These are phyloP conservation scores for Pseudomugil tenellus DNA, from an alignment of 2,797 vertebrate genomes.

Conservation along the genomic window DNA sequence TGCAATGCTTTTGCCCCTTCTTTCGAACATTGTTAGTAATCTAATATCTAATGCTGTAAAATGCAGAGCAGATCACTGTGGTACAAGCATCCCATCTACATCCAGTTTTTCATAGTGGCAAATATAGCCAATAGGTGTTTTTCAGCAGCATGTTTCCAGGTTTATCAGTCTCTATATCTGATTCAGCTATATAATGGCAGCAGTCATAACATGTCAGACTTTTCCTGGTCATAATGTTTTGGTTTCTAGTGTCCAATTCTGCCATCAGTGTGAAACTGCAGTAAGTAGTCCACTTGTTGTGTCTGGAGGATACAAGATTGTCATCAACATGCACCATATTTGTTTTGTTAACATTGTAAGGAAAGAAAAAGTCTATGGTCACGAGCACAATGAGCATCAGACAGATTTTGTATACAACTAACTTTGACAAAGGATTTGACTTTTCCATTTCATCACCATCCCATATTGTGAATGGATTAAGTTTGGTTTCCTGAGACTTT, in stretches of 20 bases:
- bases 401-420: slow-evolving; percentile 57
- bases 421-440: slow-evolving; percentile 51
- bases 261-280: slow-evolving; percentile 48
- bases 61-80: slow-evolving; percentile 29
- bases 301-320: slow-evolving; percentile 78
- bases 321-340: slow-evolving; percentile 73
- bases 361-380: slow-evolving; percentile 74
- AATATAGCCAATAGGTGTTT: slow-evolving; percentile 57
- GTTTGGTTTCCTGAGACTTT: slow-evolving; percentile 37
- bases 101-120: slow-evolving; percentile 52
- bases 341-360: slow-evolving; percentile 76
- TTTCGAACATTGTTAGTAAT: slow-evolving; percentile 20
- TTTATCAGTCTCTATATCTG: slow-evolving; percentile 77
- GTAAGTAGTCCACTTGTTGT: slow-evolving; percentile 57
- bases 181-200: slow-evolving; percentile 79
- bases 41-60: slow-evolving; percentile 33
- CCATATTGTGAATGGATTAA: slow-evolving; percentile 33
- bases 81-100: slow-evolving; percentile 48
- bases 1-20: slow-evolving; percentile 24
- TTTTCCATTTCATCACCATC: slow-evolving; percentile 54
- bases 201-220: slow-evolving; percentile 86
- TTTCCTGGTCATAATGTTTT: slow-evolving; percentile 81
- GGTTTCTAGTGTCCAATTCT: slow-evolving; percentile 70
- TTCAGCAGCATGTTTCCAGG: slow-evolving; percentile 62
- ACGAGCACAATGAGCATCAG: slow-evolving; percentile 61